phyloP scores from a whole-genome alignment of 2,888 invertebrate species.

The Ganaspis brasiliensis region DNA sequence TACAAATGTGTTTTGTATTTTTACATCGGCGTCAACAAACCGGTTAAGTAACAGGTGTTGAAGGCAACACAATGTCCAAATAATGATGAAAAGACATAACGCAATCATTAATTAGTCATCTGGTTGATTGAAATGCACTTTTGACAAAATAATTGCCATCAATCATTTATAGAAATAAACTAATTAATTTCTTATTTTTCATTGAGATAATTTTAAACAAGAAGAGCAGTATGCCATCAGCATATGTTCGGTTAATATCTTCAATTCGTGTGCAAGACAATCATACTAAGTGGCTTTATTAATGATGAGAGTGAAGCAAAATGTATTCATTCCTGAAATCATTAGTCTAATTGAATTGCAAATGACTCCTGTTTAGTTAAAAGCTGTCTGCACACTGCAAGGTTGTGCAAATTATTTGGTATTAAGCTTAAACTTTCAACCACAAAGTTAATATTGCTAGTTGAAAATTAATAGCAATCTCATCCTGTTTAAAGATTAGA shows the following conservation, averaged over 20 bases:
- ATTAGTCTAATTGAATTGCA: slow-evolving; percentile 57
- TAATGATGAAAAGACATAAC: not conserved
- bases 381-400: slow-evolving; percentile 45
- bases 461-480: not conserved
- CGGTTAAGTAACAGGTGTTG: slow-evolving; percentile 9
- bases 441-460: not conserved
- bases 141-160: not conserved
- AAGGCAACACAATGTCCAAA: not conserved
- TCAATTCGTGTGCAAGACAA: slow-evolving; percentile 61
- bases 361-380: slow-evolving; percentile 51
- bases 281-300: slow-evolving; percentile 71
- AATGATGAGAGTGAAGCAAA: slow-evolving; percentile 63
- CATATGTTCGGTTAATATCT: not conserved
- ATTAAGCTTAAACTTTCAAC: not conserved
- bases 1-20: not conserved
- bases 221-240: slow-evolving; percentile 62
- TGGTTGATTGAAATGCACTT: not conserved
- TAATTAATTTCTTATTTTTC: slow-evolving; percentile 17
- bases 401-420: slow-evolving; percentile 11
- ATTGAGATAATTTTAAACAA: slow-evolving; percentile 66
- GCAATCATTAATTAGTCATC: slow-evolving; percentile 15
- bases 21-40: not conserved
- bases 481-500: too few relatives aligned
- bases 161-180: not conserved
- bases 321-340: slow-evolving; percentile 63